phyloP scores from a whole-genome alignment of 2,113 vertebrate species.

The Bos taurus region DNA sequence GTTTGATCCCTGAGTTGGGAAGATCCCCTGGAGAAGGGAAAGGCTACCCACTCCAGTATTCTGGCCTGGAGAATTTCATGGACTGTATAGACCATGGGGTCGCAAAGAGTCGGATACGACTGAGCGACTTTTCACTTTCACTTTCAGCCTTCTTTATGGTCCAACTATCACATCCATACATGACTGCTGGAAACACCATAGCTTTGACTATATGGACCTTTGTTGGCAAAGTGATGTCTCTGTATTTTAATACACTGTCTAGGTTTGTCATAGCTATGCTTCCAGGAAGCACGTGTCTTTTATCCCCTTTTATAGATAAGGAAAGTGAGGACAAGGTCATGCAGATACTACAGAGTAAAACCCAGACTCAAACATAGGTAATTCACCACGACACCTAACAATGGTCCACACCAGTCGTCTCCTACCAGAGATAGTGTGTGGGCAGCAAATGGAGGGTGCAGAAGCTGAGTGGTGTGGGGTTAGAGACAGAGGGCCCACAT shows the following conservation, averaged over 20 bases:
- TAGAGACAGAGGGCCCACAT: not conserved
- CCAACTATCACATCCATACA: not conserved
- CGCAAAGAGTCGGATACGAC: not conserved
- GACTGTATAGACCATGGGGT: not conserved
- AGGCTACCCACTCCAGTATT: not conserved
- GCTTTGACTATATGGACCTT: not conserved
- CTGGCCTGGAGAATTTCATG: not conserved
- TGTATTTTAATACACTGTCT: not conserved
- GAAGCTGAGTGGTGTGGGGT: not conserved
- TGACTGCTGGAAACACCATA: not conserved
- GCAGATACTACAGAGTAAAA: not conserved
- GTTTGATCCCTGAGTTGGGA: not conserved
- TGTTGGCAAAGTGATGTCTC: not conserved
- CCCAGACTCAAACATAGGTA: not conserved
- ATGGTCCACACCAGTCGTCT: not conserved
- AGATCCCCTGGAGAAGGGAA: not conserved
- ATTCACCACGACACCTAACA: not conserved
- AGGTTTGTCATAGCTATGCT: not conserved
- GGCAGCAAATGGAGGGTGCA: not conserved
- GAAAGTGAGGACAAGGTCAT: not conserved
- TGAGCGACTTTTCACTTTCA: not conserved
- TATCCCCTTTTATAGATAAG: not conserved
- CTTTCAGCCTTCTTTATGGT: not conserved
- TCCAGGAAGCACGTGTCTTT: not conserved
- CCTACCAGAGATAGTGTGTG: rapidly evolving